Evolutionary conservation across 2,797 vertebrate genomes (phyloP), one percentile per base, ranked within the genome.

Genomic region (Lemur catta): DNA sequence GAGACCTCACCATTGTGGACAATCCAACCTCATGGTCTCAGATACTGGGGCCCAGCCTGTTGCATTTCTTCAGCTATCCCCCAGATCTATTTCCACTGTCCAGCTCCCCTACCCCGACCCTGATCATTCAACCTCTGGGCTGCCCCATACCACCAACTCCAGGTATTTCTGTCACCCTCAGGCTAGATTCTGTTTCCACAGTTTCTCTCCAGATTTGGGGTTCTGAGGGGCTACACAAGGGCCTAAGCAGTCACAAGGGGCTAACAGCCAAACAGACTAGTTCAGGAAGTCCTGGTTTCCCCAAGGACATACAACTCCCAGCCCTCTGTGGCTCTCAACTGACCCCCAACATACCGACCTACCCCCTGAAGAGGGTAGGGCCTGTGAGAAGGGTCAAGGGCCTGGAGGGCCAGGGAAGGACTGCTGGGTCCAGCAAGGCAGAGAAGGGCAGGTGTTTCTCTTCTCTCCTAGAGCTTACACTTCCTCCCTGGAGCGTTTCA

Each of bases 191-290:
- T 94, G 57, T 69, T 67, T 14, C 26, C 59, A 28, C 81, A 1
- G 38, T 71, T 94, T 85, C n/a, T 90, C 18, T 85, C n/a, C 59
- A 63, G 35, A 61, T 84, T 72, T 89, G 72, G 84, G 75, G 48
- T 67, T 80, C 57, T 11, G 24, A 80, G 24, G 33, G 43, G 46
- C 50, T 67, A 90, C 28, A 38, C 38, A 38, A 81, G 76, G 18
- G 35, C 38, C 38, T 38, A 52, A 88, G 35, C 30, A 33, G 79
- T 79, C 46, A 46, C 71, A 6, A n/a, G 38, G 28, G 10, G 46
- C 72, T 86, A 59, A 35, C 5, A 59, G 50, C 57, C 69, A 95
- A 48, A 4, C 7, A 67, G 14, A 57, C 13, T 50, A 61, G 46
- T 79, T 91, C 71, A 41, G 26, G 12, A 92, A 86, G 74, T 92